These are phyloP conservation scores for Lacanobia wlatinum DNA, from an alignment of 2,888 invertebrate genomes.

Conservation along the genomic window DNA sequence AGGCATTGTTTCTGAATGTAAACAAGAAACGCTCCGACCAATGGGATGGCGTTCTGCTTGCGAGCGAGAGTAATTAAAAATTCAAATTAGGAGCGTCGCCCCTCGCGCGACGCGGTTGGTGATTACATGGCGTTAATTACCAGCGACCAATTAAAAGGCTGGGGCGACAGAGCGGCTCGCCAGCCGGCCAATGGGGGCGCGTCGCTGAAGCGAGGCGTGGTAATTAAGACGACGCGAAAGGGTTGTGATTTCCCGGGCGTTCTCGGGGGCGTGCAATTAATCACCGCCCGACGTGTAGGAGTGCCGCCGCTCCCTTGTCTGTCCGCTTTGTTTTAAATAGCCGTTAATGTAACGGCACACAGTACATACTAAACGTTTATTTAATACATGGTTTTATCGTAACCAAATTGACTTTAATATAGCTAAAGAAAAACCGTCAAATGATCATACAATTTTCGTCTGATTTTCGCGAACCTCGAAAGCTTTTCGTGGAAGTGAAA, in stretches of 20 bases:
- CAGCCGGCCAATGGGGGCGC: slow-evolving; percentile 81
- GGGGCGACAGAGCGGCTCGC: slow-evolving; percentile 80
- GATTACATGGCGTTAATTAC: slow-evolving; percentile 89
- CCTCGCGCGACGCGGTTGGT: slow-evolving; percentile 85
- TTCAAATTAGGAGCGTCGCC: slow-evolving; percentile 88
- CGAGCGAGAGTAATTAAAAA: slow-evolving; percentile 86
- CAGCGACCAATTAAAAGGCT: slow-evolving; percentile 87
- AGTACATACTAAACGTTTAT: slow-evolving; percentile 34
- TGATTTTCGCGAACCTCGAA: slow-evolving; percentile 16
- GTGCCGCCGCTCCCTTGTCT: slow-evolving; percentile 77
- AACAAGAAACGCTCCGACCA: slow-evolving; percentile 79
- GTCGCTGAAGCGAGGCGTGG: slow-evolving; percentile 88
- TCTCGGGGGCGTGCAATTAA: slow-evolving; percentile 83
- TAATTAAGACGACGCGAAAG: slow-evolving; percentile 89
- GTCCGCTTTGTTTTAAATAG: slow-evolving; percentile 68
- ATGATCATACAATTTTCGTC: neutral
- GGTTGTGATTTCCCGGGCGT: slow-evolving; percentile 89
- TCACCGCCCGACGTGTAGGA: slow-evolving; percentile 78
- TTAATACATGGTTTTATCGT: slow-evolving; percentile 9
- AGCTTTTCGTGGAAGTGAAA: slow-evolving; percentile 42
- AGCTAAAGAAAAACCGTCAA: neutral
- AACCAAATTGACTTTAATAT: neutral
- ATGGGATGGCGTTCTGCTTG: slow-evolving; percentile 74
- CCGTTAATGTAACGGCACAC: slow-evolving; percentile 51
- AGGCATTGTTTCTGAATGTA: slow-evolving; percentile 81